Evolutionary conservation across 2,113 vertebrate genomes (phyloP), one percentile per base, ranked within the genome.

Genomic region (Megaleporinus macrocephalus): DNA sequence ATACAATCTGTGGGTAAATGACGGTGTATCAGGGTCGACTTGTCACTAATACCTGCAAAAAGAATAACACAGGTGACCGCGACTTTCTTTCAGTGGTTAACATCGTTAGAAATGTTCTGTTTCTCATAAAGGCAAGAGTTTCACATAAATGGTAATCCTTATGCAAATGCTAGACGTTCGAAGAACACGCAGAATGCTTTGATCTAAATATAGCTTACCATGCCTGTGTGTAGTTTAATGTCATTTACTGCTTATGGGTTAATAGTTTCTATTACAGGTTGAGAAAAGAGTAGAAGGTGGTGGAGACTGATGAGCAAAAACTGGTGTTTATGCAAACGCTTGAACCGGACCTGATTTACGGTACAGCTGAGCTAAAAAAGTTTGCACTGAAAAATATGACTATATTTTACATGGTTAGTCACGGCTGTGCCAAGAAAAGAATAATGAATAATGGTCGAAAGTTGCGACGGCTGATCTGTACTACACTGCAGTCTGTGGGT

Each of bases 1-100:
- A 78, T 49, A 29, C 1, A 51, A 27, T 41, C 49, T 65, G 27
- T 57, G 76, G 70, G 68, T 79, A 88, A 80, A 88, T 27, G 78
- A 86, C 84, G 85, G 91, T 87, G 88, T 90, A 88, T 81, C 87
- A 89, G 89, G 90, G 89, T 86, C 90, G 88, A 88, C 89, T 84
- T 86, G 84, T 84, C 85, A 84, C 84, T 88, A 86, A 85, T 87
- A 84, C 89, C 81, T 75, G 86, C 69, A 76, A 83, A 89, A 83
- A 36, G 71, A 68, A 30, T 27, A 11, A 70, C 22, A 44, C 20
- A 24, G 65, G 11, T 36, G 65, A 22, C 65, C 10, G 16, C 22
- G 18, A 20, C 20, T 41, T 16, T 30, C 16, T 65, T 29, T 65
- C 29, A 65, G 15, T 18, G 16, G 62, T 16, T 29, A 65, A 30